phyloP scores from a whole-genome alignment of 2,113 vertebrate genomes.

The Hippocampus barbouri region DNA sequence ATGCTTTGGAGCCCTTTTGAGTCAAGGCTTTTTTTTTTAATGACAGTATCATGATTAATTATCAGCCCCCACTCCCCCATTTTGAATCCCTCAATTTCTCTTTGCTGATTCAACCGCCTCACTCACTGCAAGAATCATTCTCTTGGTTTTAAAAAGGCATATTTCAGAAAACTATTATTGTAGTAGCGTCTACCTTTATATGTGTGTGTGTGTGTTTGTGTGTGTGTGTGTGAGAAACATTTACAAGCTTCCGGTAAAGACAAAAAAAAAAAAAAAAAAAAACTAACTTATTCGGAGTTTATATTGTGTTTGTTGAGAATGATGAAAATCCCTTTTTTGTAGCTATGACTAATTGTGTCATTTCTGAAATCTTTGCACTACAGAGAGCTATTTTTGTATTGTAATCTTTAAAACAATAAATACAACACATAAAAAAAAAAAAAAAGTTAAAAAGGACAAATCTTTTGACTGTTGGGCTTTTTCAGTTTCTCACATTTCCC shows the following conservation, averaged over 20 bases:
- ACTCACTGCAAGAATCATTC: slow-evolving; percentile 20
- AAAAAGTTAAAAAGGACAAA: not conserved
- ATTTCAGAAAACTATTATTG: slow-evolving; percentile 11
- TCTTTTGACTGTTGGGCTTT: not conserved
- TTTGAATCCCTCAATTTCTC: slow-evolving; percentile 16
- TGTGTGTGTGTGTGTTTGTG: slow-evolving; percentile 14
- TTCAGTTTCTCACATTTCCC: no score
- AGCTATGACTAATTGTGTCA: slow-evolving; percentile 46
- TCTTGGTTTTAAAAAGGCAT: slow-evolving; percentile 2
- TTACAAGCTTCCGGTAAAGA: slow-evolving; percentile 12
- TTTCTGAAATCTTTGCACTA: slow-evolving; percentile 70
- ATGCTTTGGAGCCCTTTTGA: slow-evolving; percentile 6
- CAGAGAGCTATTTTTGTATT: slow-evolving; percentile 46
- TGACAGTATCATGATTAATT: not conserved
- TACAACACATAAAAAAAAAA: not conserved
- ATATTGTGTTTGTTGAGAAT: slow-evolving; percentile 34
- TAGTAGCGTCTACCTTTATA: not conserved
- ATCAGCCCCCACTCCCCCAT: not conserved
- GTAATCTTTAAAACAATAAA: slow-evolving; percentile 27
- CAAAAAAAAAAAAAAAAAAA: slow-evolving; percentile 11
- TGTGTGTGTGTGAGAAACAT: slow-evolving; percentile 1
- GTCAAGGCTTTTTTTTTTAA: not conserved
- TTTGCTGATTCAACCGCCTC: slow-evolving; percentile 34
- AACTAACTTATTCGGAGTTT: slow-evolving; percentile 59
- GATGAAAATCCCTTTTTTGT: slow-evolving; percentile 25